Evolutionary conservation across 2,797 vertebrate species (phyloP).

Genomic region (Sebastes dallii): DNA sequence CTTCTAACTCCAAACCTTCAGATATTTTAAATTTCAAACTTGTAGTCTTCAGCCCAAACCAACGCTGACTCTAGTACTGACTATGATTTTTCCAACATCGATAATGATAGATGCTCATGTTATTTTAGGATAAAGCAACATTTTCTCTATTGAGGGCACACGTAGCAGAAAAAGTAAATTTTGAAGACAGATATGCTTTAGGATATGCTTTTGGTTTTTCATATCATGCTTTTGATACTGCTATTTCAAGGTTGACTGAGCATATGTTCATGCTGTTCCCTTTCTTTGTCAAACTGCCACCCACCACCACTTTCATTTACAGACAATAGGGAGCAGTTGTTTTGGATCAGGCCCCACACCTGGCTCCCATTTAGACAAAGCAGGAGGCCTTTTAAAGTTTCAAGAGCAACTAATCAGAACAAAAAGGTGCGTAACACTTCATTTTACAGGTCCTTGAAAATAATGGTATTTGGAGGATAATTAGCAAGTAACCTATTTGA

Average conservation of each 20-base stretch:
- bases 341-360: neutral
- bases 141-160: neutral
- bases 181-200: neutral
- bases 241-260: neutral
- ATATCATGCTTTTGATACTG: neutral
- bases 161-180: neutral
- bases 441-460: too few species aligned
- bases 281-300: neutral
- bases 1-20: neutral
- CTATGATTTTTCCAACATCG: neutral
- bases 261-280: neutral
- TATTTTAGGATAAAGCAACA: neutral
- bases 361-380: neutral
- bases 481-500: too few species aligned
- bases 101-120: neutral
- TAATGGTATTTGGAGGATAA: too few species aligned
- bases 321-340: slow-evolving; percentile 19
- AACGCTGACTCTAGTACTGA: neutral
- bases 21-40: neutral
- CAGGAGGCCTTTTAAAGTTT: neutral
- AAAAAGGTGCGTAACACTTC: neutral
- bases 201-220: neutral
- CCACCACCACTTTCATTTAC: neutral
- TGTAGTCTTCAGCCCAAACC: neutral
- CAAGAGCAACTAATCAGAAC: neutral